These are phyloP conservation scores for Ecdyonurus torrentis DNA, from an alignment of 2,888 invertebrate genomes.

Conservation along the genomic window DNA sequence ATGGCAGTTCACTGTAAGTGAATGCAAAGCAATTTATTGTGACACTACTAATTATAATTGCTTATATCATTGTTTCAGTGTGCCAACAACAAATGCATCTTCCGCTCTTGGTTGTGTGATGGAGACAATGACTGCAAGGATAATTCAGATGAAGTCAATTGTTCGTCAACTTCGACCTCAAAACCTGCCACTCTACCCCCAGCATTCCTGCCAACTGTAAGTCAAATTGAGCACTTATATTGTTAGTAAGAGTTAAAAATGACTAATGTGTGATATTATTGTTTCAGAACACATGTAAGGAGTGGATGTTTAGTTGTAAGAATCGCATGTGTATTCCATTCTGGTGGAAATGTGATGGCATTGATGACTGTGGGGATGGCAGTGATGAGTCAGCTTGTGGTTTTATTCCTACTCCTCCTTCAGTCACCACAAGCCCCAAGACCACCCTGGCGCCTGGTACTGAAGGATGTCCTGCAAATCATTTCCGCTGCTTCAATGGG, in stretches of 20 bases:
- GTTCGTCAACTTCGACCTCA: slow-evolving; percentile 34
- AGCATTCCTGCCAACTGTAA: slow-evolving; percentile 19
- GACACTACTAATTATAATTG: neutral
- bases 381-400: slow-evolving; percentile 51
- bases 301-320: slow-evolving; percentile 63
- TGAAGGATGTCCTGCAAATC: slow-evolving; percentile 32
- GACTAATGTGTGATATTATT: neutral
- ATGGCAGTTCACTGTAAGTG: slow-evolving; percentile 21
- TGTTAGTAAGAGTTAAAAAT: neutral
- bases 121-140: slow-evolving; percentile 63
- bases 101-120: slow-evolving; percentile 53
- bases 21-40: neutral
- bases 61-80: slow-evolving; percentile 12
- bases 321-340: slow-evolving; percentile 34
- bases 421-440: slow-evolving; percentile 15
- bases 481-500: slow-evolving; percentile 37
- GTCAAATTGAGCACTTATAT: neutral
- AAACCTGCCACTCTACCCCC: slow-evolving; percentile 21
- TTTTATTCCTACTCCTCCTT: slow-evolving; percentile 13
- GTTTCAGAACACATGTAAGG: slow-evolving; percentile 34
- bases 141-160: slow-evolving; percentile 53
- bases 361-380: slow-evolving; percentile 57
- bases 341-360: slow-evolving; percentile 50
- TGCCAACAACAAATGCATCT: slow-evolving; percentile 29
- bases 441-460: slow-evolving; percentile 16